phyloP scores from a whole-genome alignment of 2,113 vertebrate genomes.

The Ciconia maguari region DNA sequence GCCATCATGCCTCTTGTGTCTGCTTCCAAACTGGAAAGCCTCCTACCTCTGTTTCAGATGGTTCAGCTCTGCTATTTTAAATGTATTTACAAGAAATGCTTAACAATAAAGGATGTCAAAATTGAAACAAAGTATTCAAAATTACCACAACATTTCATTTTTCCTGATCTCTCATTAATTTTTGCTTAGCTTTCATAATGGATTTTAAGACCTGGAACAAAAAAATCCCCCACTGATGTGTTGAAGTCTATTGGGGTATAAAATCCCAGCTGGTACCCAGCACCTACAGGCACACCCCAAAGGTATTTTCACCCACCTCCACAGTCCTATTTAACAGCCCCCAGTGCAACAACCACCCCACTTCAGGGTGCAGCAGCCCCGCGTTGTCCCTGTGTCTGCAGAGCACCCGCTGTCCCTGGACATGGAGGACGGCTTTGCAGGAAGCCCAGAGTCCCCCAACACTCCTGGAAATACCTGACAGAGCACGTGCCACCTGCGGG shows the following conservation, averaged over 20 bases:
- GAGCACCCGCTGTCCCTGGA: rapidly evolving
- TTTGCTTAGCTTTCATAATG: neutral
- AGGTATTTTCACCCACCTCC: neutral
- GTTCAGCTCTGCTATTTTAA: neutral
- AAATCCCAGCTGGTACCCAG: neutral
- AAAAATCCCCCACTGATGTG: neutral
- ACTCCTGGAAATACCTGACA: neutral
- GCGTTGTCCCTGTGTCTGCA: neutral
- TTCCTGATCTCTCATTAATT: neutral
- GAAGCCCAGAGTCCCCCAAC: neutral
- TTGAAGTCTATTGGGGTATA: neutral
- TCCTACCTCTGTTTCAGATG: neutral
- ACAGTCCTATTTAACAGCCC: neutral
- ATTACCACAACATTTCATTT: neutral
- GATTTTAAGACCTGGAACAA: neutral
- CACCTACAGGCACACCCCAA: neutral
- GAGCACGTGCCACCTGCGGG: neutral
- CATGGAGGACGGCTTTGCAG: neutral
- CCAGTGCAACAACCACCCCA: neutral
- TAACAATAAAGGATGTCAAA: neutral
- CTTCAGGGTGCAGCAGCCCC: neutral
- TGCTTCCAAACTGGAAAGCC: neutral
- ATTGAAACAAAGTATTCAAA: neutral
- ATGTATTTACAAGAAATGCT: neutral
- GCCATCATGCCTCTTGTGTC: neutral